Evolutionary conservation across 2,888 invertebrate species (phyloP).

Genomic region (Cantharis rustica): DNA sequence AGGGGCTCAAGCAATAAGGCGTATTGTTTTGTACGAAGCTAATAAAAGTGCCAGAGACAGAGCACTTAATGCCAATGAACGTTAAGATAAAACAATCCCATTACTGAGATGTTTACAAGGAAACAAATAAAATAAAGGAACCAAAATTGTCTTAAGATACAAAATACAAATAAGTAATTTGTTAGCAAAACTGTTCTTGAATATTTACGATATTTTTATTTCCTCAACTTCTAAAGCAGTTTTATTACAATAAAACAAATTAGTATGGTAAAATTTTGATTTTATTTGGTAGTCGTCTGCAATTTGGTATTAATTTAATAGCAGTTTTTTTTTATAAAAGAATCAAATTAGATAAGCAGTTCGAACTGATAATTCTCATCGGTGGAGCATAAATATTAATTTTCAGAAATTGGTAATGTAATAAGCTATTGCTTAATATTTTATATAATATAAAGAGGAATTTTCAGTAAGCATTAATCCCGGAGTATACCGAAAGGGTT

Average conservation of each 20-base stretch:
- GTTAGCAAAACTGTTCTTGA: slow-evolving; percentile 1
- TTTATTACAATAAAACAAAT: background rate
- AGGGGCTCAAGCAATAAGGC: slow-evolving; percentile 46
- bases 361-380: background rate
- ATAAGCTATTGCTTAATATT: too few relatives aligned
- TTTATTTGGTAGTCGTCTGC: background rate
- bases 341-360: background rate
- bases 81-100: slow-evolving; percentile 56
- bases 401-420: background rate
- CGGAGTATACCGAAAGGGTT: background rate
- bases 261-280: background rate
- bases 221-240: background rate
- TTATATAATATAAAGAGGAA: background rate
- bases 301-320: background rate
- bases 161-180: slow-evolving; percentile 2
- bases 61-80: slow-evolving; percentile 56
- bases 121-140: slow-evolving; percentile 25
- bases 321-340: too few relatives aligned
- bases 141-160: slow-evolving; percentile 9
- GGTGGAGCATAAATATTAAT: background rate
- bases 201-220: slow-evolving; percentile 2
- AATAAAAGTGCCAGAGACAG: slow-evolving; percentile 53
- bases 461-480: background rate
- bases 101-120: slow-evolving; percentile 40
- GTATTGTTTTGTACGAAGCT: slow-evolving; percentile 46